Evolutionary conservation across 2,888 invertebrate genomes (phyloP).

Genomic region (Cacoxenus indagator): DNA sequence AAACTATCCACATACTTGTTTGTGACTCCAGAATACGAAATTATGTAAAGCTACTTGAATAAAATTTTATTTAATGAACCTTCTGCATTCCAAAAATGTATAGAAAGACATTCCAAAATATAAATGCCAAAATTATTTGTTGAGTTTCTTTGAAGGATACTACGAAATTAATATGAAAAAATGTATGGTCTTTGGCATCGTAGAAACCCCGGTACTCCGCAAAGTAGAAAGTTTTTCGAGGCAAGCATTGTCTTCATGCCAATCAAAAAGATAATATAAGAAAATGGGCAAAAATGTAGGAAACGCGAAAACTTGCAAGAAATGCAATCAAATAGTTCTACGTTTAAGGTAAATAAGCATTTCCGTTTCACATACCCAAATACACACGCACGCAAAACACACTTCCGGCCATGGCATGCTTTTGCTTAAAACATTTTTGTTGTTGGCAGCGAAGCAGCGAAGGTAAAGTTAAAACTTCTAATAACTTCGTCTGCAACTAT

Average conservation of each 20-base stretch:
- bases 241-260: no score
- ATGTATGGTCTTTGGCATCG: slow-evolving; percentile 26
- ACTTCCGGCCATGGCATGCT: not conserved
- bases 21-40: no score
- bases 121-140: slow-evolving; percentile 34
- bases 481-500: not conserved
- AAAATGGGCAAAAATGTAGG: not conserved
- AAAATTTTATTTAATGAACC: no score
- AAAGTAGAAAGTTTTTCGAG: slow-evolving; percentile 16
- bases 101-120: slow-evolving; percentile 58
- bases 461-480: not conserved
- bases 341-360: slow-evolving; percentile 9
- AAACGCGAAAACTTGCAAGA: not conserved
- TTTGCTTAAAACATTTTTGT: not conserved
- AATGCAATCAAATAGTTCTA: slow-evolving; percentile 14
- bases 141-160: slow-evolving; percentile 21
- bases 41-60: no score
- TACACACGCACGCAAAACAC: not conserved
- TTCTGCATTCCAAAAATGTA: no score
- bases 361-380: not conserved
- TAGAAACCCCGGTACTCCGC: no score
- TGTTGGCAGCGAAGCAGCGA: not conserved
- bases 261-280: not conserved
- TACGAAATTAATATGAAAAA: slow-evolving; percentile 30
- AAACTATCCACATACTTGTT: no score